Percentiles rank a stretch among this genome's conserved stretches.
phyloP scores from a whole-genome alignment of 2,888 invertebrate genomes.

The Laothoe populi region DNA sequence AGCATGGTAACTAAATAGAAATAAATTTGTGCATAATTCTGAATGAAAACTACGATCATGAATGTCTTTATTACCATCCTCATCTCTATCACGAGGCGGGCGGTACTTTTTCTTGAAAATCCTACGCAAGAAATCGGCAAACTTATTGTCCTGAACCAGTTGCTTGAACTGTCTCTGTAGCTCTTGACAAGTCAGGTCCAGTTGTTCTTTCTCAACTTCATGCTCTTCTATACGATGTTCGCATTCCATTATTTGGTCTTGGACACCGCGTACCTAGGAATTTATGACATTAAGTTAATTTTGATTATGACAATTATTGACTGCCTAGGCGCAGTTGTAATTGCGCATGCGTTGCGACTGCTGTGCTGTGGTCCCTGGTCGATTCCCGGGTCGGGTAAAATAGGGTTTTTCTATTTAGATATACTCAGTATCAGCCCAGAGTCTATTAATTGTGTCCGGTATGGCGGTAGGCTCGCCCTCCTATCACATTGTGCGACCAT shows the following conservation, averaged over 20 bases:
- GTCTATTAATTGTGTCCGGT: too few species aligned
- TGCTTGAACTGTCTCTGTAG: slow-evolving; percentile 83
- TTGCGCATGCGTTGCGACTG: too few species aligned
- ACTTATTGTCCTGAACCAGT: slow-evolving; percentile 89
- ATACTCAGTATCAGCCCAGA: too few species aligned
- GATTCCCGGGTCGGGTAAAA: too few species aligned
- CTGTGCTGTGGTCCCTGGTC: too few species aligned
- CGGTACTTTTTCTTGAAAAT: slow-evolving; percentile 94
- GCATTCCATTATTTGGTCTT: slow-evolving; percentile 77
- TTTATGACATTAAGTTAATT: background rate
- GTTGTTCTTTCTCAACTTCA: slow-evolving; percentile 57
- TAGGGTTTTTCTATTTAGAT: too few species aligned
- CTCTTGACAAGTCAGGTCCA: slow-evolving; percentile 60
- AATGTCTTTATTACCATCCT: slow-evolving; percentile 59
- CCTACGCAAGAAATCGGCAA: slow-evolving; percentile 90
- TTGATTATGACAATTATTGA: too few species aligned
- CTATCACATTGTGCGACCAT: too few species aligned
- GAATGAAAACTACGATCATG: background rate
- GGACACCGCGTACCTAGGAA: slow-evolving; percentile 76
- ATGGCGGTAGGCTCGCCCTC: too few species aligned
- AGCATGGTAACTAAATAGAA: too few species aligned
- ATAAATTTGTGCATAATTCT: too few species aligned
- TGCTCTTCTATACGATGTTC: slow-evolving; percentile 82
- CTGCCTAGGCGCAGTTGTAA: too few species aligned
- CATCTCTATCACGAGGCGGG: slow-evolving; percentile 85